Conservation (phyloP, 1,140 invertebrate genomes). For the Papilio polytes region DNA sequence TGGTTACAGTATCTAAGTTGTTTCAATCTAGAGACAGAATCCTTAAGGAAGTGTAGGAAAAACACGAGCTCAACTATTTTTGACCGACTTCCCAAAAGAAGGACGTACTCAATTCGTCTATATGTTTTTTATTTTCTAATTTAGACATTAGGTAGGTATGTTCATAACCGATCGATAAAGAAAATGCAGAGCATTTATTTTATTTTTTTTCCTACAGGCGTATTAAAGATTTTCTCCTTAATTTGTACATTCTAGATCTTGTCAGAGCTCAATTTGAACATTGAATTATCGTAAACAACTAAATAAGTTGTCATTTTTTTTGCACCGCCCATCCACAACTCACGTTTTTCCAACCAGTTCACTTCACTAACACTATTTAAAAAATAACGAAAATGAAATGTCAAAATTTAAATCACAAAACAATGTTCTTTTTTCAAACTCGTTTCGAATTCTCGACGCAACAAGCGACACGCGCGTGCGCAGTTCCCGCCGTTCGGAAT, state of each 20-base stretch:
- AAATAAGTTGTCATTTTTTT: slow-evolving; percentile 21
- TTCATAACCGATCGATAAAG: no score
- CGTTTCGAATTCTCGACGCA: slow-evolving; percentile 44
- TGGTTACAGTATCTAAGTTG: no score
- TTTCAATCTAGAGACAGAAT: no score
- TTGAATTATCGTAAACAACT: slow-evolving; percentile 14
- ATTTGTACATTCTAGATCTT: background rate
- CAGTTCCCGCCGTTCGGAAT: slow-evolving; percentile 67
- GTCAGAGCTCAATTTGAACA: slow-evolving; percentile 13
- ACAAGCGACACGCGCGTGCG: slow-evolving; percentile 65
- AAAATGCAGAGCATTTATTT: no score
- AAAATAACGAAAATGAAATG: slow-evolving; percentile 20
- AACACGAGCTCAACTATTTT: no score
- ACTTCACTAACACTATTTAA: slow-evolving; percentile 30
- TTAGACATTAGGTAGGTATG: no score
- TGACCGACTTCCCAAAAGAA: no score
- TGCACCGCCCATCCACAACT: slow-evolving; percentile 19
- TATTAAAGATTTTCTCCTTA: no score
- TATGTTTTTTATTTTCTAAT: no score
- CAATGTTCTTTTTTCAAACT: slow-evolving; percentile 15
- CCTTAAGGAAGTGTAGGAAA: no score
- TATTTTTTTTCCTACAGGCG: no score
- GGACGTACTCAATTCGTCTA: no score
- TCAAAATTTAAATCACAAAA: slow-evolving; percentile 28
- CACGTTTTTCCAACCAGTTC: slow-evolving; percentile 23